Evolutionary conservation across 2,888 invertebrate genomes (phyloP), one percentile per base, ranked within the genome.

Genomic region (Meganola albula): DNA sequence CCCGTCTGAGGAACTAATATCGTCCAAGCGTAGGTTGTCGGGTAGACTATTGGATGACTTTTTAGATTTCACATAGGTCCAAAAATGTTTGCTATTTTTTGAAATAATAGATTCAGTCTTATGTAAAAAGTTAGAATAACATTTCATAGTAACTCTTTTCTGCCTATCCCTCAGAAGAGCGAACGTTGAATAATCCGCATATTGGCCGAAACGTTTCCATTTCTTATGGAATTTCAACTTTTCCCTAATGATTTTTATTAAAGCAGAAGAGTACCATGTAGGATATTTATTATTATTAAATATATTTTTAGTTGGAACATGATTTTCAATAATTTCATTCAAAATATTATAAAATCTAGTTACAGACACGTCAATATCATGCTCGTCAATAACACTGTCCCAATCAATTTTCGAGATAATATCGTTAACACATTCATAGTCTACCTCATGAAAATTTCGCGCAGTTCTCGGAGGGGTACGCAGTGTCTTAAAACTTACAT

Each of bases 161-260:
- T n/a, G n/a, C n/a, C n/a, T 24, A 7, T 27, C 16, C 5, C 21
- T 28, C 10, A 31, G 20, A n/a, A 31, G 7, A 11, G 21, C n/a
- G 12, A 31, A 31, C 3, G 8, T 25, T 10, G 10, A 9, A 13
- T 31, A 31, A 25, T 31, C 31, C 12, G 10, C 7, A 8, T 26
- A 20, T 12, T 24, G 16, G 12, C 21, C 20, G 12, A 20, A 31
- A 13, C 12, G 7, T 12, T 31, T 31, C 31, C 31, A 26, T 12
- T 24, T 31, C 23, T 12, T 12, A 21, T 29, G 29, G 10, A 13
- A 29, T 12, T 29, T 29, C 9, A 12, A 5, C 14, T 31, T 31
- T 12, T 25, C 31, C 13, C 20, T 31, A 7, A 31, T 25, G 10
- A 31, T 24, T 31, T 31, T 31, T 12, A 20, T 25, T 12, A 31